Percentiles rank a stretch among this genome's conserved stretches.
Evolutionary conservation across 2,888 invertebrate genomes (phyloP).

Genomic region (Tigriopus californicus): DNA sequence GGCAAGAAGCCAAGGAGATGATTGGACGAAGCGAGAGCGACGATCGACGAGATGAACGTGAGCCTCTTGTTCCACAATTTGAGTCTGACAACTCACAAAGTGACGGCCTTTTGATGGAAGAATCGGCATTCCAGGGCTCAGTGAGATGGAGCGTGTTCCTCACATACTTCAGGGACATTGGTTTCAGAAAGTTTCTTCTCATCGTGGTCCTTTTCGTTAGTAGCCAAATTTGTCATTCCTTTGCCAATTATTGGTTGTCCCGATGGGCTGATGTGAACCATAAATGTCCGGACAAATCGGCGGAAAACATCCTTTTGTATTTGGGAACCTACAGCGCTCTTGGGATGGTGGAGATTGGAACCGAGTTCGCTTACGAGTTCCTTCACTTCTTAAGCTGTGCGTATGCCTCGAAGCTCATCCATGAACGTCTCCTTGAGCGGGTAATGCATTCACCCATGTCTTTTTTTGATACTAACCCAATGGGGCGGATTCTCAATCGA

Average conservation of each 20-base stretch:
- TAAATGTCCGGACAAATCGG: background rate
- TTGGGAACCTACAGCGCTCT: background rate
- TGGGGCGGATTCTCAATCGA: conserved; percentile 28
- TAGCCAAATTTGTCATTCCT: background rate
- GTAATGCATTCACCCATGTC: conserved; percentile 17
- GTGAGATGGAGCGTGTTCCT: conserved; percentile 2
- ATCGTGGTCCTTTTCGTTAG: background rate
- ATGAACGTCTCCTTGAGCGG: background rate
- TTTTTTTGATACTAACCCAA: conserved; percentile 30
- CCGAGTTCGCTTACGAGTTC: background rate
- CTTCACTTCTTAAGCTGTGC: background rate
- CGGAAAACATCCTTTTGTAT: background rate
- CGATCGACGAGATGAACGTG: conserved; percentile 26
- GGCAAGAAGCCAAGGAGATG: conserved; percentile 23
- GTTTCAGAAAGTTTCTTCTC: background rate
- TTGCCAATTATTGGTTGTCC: background rate
- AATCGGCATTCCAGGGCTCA: background rate
- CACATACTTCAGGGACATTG: background rate
- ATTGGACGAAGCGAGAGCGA: too few relatives aligned
- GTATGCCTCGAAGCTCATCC: conserved; percentile 7
- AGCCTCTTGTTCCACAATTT: background rate
- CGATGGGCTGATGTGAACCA: background rate
- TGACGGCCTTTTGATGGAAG: background rate
- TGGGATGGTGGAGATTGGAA: background rate
- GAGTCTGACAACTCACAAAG: conserved; percentile 5